Base-by-base conservation (phyloP, 1,140 invertebrate species). In the roundworm (Caenorhabditis elegans) region DNA sequence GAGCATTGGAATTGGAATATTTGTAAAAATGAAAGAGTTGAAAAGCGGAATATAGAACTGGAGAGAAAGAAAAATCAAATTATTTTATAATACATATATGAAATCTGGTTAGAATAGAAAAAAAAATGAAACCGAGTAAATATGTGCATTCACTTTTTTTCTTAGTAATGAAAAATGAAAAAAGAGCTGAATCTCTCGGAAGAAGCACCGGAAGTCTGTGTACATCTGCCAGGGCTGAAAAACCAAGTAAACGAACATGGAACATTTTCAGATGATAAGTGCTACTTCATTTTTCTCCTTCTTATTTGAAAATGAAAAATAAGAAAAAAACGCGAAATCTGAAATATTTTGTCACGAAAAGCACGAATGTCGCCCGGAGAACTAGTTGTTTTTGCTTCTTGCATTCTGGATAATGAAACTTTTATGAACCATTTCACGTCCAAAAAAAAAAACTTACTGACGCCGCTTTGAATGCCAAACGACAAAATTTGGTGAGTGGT, bases 351-450 rank as follows among this genome's bases (percentile, higher is more conserved):
- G 22, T 19, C 28, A 24, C 8, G 22, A 70, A 43, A 19, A 39
- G 22, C n/a, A 39, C 28, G 60, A 34, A 13, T 22, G 60, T 70
- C 60, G 34, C 34, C 60, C 60, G 34, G 34, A 19, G 60, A 70
- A 70, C 31, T 70, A 70, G 60, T 70, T 70, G 60, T 70, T 70
- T 39, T 70, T 70, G 60, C 60, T 70, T 70, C 60, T 70, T 70
- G 31, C 60, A 70, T 70, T 70, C 60, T 70, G 34, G 60, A 70
- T 70, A 70, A 70, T 70, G 34, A 70, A 70, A 70, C 31, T 70
- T 70, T 70, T 70, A 70, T 70, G 60, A 70, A 70, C 60, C 39
- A 70, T 70, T 70, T 70, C 60, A 39, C 60, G 60, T 70, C 60
- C n/a, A n/a, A n/a, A n/a, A 70, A 70, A 70, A 70, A 39, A 39